Percentiles rank a stretch among this genome's conserved stretches.
Evolutionary conservation across 2,113 vertebrate species (phyloP).

Genomic region (Syngnathoides biaculeatus): DNA sequence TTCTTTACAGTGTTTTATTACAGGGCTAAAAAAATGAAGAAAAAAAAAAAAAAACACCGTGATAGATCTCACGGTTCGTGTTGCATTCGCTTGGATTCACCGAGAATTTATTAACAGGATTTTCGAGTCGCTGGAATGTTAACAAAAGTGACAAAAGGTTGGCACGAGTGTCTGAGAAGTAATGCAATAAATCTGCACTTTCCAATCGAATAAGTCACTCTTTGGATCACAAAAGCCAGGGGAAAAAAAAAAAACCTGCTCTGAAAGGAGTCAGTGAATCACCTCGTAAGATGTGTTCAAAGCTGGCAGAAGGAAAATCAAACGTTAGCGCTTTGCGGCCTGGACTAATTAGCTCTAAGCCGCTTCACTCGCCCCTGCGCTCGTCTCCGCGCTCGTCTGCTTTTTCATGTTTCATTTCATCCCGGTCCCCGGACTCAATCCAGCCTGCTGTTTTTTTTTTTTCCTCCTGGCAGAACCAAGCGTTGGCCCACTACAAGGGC

Average conservation of each 20-base stretch:
- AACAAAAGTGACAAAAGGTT: not conserved
- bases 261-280: not conserved
- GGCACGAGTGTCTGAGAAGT: not conserved
- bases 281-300: not conserved
- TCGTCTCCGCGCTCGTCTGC: conserved; percentile 72
- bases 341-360: conserved; percentile 28
- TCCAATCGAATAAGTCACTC: not conserved
- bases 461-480: conserved; percentile 90
- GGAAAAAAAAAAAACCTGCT: conserved; percentile 9
- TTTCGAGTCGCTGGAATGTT: not conserved
- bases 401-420: conserved; percentile 73
- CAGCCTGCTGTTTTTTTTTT: conserved; percentile 80
- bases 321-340: not conserved
- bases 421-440: conserved; percentile 60
- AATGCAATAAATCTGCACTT: not conserved
- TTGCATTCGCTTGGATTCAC: not conserved
- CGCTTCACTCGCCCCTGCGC: conserved; percentile 73
- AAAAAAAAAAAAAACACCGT: not conserved
- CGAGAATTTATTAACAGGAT: not conserved
- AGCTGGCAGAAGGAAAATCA: conserved; percentile 2
- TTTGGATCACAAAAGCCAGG: not conserved
- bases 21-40: not conserved
- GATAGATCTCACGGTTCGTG: not conserved
- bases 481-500: conserved; percentile 98
- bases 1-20: not conserved